Evolutionary conservation across 2,888 invertebrate species (phyloP).

Genomic region (Calephelis perditalis): DNA sequence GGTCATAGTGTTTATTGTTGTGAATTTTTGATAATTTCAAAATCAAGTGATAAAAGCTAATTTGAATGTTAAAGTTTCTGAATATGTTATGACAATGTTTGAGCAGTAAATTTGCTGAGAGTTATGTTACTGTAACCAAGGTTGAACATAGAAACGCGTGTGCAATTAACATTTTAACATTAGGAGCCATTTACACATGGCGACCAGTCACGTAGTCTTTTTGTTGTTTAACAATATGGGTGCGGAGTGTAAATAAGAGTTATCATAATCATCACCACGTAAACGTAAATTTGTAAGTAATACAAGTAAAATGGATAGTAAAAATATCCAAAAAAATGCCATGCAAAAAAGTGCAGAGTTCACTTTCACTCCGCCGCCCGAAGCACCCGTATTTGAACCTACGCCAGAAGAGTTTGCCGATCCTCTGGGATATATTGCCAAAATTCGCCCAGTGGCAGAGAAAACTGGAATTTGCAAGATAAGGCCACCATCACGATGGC

Average conservation of each 20-base stretch:
- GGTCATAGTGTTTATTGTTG: neutral
- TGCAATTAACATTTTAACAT: slow-evolving; percentile 27
- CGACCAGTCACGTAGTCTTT: slow-evolving; percentile 73
- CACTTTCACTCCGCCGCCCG: slow-evolving; percentile 75
- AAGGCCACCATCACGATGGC: slow-evolving; percentile 85
- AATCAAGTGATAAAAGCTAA: neutral
- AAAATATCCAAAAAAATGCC: slow-evolving; percentile 73
- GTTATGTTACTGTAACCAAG: slow-evolving; percentile 5
- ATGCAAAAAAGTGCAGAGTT: slow-evolving; percentile 73
- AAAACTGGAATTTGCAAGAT: slow-evolving; percentile 87
- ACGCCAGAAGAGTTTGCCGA: slow-evolving; percentile 85
- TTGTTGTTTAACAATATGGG: slow-evolving; percentile 28
- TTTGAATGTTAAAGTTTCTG: too few relatives aligned
- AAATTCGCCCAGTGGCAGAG: slow-evolving; percentile 85
- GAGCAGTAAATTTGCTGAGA: neutral
- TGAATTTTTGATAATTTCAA: neutral
- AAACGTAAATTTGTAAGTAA: slow-evolving; percentile 22
- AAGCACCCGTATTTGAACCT: slow-evolving; percentile 85
- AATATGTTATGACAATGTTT: neutral
- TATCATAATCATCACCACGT: slow-evolving; percentile 16
- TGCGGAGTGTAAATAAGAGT: slow-evolving; percentile 13
- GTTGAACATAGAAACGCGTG: slow-evolving; percentile 7
- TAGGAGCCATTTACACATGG: slow-evolving; percentile 75
- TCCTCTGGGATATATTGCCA: slow-evolving; percentile 84
- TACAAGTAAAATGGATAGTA: slow-evolving; percentile 57